Percentiles rank a stretch among this genome's conserved stretches.
These are phyloP conservation scores for Apogon talboti DNA, from an alignment of 2,797 vertebrate species.

Conservation along the genomic window DNA sequence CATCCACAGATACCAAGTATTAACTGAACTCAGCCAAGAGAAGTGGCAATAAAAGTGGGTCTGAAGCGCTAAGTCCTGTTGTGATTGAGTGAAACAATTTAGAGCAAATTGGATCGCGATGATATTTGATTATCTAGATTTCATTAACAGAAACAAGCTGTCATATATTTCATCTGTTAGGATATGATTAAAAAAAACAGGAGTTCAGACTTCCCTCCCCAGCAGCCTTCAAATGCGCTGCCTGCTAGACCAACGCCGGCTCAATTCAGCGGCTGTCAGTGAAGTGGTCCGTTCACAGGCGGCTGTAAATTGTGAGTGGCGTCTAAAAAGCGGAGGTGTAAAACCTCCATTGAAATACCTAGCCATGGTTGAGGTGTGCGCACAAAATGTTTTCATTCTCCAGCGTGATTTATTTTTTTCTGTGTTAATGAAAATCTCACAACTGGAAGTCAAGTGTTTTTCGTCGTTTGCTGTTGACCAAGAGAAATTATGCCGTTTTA, in stretches of 20 bases:
- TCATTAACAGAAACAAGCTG: constrained; percentile 50
- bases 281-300: constrained; percentile 33
- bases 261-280: constrained; percentile 62
- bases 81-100: constrained; percentile 40
- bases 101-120: constrained; percentile 37
- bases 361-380: constrained; percentile 47
- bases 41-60: constrained; percentile 29
- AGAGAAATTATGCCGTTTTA: not conserved
- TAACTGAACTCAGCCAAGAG: constrained; percentile 27
- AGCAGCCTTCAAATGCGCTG: constrained; percentile 23
- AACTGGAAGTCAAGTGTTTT: constrained; percentile 21
- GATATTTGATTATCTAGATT: constrained; percentile 41
- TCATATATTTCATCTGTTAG: constrained; percentile 34
- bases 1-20: constrained; percentile 29
- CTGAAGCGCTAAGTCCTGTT: constrained; percentile 35
- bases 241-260: constrained; percentile 43
- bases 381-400: constrained; percentile 46
- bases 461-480: constrained; percentile 22
- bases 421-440: not conserved
- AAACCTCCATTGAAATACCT: constrained; percentile 52
- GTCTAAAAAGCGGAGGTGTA: constrained; percentile 53
- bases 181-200: constrained; percentile 16
- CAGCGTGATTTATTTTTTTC: constrained; percentile 39
- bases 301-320: constrained; percentile 43
- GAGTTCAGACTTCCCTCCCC: constrained; percentile 11